Conservation (phyloP, 2,797 vertebrate species). For the Eulemur albifrons region DNA sequence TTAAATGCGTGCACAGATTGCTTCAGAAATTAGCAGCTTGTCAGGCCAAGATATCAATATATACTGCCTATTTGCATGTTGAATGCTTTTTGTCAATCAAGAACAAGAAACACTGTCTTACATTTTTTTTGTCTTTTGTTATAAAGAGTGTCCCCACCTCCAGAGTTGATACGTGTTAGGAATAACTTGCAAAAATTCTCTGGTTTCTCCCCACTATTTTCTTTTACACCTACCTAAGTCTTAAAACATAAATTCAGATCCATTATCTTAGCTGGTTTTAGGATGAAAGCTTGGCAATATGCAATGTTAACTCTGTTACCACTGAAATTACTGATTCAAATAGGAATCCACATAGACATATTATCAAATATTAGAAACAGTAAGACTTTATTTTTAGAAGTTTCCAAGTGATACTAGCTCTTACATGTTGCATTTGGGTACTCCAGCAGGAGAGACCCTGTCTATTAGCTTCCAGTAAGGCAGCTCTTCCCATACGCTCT, state of each 20-base stretch:
- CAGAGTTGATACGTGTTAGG: background rate
- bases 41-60: background rate
- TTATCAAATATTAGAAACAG: background rate
- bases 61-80: background rate
- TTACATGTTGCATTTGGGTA: background rate
- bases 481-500: background rate
- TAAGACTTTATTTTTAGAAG: conserved; percentile 42
- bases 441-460: background rate
- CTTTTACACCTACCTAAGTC: conserved; percentile 18
- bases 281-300: background rate
- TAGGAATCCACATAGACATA: background rate
- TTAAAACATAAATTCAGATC: conserved; percentile 44
- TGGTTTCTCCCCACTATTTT: background rate
- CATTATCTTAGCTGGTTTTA: conserved; percentile 14
- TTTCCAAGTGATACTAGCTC: background rate
- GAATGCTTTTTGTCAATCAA: conserved; percentile 22
- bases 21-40: conserved; percentile 10
- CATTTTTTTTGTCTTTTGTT: conserved; percentile 19
- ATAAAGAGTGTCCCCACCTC: background rate
- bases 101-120: background rate
- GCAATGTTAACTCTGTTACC: background rate
- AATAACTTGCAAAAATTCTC: conserved; percentile 4
- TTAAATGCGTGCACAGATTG: background rate
- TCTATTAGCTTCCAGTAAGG: background rate
- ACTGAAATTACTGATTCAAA: background rate